Conservation (phyloP, 2,888 invertebrate species). For the Caenorhabditis afra region DNA sequence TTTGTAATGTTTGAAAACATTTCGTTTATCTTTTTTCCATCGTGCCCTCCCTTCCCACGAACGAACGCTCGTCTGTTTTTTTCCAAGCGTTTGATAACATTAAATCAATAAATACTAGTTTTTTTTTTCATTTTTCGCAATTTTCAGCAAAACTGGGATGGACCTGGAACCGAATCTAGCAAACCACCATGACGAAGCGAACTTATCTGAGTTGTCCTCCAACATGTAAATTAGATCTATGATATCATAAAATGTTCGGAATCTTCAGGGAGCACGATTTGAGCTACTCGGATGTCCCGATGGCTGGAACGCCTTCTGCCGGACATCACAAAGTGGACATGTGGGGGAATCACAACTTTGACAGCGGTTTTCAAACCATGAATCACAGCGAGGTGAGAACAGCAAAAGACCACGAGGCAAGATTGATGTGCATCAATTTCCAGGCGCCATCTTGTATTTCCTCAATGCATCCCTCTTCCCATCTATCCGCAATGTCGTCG, state of each 20-base stretch:
- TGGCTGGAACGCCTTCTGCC: conserved; percentile 33
- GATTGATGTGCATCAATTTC: conserved; percentile 47
- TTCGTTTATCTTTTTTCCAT: conserved; percentile 57
- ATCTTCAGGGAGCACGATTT: conserved; percentile 45
- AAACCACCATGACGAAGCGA: conserved; percentile 54
- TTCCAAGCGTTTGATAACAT: conserved; percentile 7
- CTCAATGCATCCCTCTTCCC: conserved; percentile 69
- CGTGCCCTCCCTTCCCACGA: conserved; percentile 4
- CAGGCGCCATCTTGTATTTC: conserved; percentile 73
- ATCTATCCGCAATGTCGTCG: conserved; percentile 71
- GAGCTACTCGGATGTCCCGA: conserved; percentile 33
- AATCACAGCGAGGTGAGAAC: conserved; percentile 70
- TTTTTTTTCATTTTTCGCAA: not conserved
- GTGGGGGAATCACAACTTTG: conserved; percentile 71
- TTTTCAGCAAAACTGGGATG: conserved; percentile 56
- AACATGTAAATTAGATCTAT: conserved; percentile 38
- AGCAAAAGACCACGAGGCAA: conserved; percentile 18
- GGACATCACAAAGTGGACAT: conserved; percentile 61
- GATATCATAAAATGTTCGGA: not conserved
- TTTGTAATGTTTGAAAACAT: conserved; percentile 64
- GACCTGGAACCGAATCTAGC: conserved; percentile 58
- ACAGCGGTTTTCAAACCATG: conserved; percentile 78
- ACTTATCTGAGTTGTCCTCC: conserved; percentile 40
- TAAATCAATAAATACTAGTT: not conserved
- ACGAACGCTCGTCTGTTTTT: conserved; percentile 25